Base-by-base conservation (phyloP, 1,140 invertebrate genomes). In the Trissolcus basalis region DNA sequence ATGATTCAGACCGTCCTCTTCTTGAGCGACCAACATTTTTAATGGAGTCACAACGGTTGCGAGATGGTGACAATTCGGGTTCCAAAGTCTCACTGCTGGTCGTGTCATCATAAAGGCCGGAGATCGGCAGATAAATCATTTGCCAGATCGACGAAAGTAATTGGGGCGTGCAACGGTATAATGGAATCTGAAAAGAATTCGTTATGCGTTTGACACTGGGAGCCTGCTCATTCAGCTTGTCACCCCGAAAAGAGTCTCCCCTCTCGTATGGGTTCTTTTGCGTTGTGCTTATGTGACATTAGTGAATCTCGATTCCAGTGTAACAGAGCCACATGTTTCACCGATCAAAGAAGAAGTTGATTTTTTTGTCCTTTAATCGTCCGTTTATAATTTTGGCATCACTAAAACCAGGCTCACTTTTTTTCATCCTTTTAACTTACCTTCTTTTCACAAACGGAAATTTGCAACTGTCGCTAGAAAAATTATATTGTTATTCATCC, bases 111-210 rank as follows among this genome's bases (percentile, higher is more conserved):
- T 69, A 61, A 70, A 71, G 43, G 72, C 19, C 19, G 19, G 19
- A 61, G 51, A 73, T 56, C 70, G 58, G 41, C 51, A 60, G 78
- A 85, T 85, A 86, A 85, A 85, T 86, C 81, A 84, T 83, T 83
- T 78, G 75, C 45, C 69, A 61, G 71, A 79, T 82, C 78, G 77
- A 81, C 78, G 67, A 49, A 61, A 77, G 76, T 86, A 86, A 86
- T 86, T 85, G 82, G 83, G 81, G 61, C 81, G 77, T 81, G 77
- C 68, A 58, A 77, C 53, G 79, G 68, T 84, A 75, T 83, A 83
- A 81, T 81, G 77, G 76, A 83, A 83, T 82, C 77, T 70, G 74
- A 83, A 82, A 81, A 83, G 82, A 84, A 85, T 84, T 82, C 77
- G 71, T 84, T 83, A 76, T 58, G 75, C 64, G 61, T 59, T 60